Evolutionary conservation across 2,113 vertebrate genomes (phyloP).

Genomic region (Trematocara variabile): DNA sequence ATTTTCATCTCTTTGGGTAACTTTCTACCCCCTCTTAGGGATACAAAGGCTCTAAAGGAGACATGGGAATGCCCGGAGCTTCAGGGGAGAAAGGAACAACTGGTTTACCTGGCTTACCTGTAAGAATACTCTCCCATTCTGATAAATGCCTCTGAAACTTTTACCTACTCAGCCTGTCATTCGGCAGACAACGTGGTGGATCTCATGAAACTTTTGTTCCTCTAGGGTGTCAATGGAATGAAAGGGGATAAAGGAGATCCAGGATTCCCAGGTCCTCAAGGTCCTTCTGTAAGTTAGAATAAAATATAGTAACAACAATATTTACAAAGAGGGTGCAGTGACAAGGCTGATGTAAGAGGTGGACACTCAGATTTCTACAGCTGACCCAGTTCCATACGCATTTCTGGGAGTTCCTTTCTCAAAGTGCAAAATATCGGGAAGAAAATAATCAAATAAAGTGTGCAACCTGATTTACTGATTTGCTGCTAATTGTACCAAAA

Average conservation of each 20-base stretch:
- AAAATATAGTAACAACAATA: not conserved
- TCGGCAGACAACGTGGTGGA: rapidly evolving
- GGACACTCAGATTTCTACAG: not conserved
- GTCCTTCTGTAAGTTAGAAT: slow-evolving; percentile 84
- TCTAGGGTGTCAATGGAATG: slow-evolving; percentile 85
- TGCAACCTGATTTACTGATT: not conserved
- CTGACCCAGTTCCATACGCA: not conserved
- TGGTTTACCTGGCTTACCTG: slow-evolving; percentile 90
- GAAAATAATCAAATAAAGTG: rapidly evolving
- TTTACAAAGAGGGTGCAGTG: not conserved
- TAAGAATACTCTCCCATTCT: slow-evolving; percentile 61
- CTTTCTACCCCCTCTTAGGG: slow-evolving; percentile 71
- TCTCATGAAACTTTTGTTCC: not conserved
- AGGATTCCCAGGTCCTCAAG: slow-evolving; percentile 87
- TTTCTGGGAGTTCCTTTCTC: not conserved
- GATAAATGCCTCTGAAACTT: not conserved
- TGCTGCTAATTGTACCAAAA: not conserved
- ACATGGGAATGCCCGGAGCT: slow-evolving; percentile 86
- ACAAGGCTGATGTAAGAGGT: not conserved
- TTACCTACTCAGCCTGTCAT: rapidly evolving
- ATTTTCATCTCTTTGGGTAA: not conserved
- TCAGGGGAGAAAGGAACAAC: slow-evolving; percentile 91
- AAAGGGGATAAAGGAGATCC: slow-evolving; percentile 94
- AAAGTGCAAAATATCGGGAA: rapidly evolving
- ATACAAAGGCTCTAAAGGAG: slow-evolving; percentile 93